These are phyloP conservation scores for Hyperopisus bebe DNA, from an alignment of 2,113 vertebrate genomes.

Conservation along the genomic window DNA sequence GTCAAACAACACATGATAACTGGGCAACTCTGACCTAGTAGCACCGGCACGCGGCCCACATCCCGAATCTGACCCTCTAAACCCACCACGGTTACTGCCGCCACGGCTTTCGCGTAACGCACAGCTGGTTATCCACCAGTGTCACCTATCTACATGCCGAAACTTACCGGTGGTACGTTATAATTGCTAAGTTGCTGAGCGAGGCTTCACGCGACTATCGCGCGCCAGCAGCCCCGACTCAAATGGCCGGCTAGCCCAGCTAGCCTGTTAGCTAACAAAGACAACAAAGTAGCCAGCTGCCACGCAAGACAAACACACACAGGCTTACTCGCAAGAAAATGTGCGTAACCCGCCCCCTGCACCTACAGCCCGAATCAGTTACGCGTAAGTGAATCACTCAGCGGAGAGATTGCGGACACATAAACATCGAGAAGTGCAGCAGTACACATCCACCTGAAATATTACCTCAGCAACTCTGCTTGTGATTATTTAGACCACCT, in stretches of 20 bases:
- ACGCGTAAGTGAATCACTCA: not conserved
- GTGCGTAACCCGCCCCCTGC: not conserved
- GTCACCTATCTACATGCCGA: not conserved
- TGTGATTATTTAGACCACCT: not conserved
- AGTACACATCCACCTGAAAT: not conserved
- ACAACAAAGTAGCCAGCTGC: not conserved
- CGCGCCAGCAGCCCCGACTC: not conserved
- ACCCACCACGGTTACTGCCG: not conserved
- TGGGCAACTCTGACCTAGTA: not conserved
- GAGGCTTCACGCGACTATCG: not conserved
- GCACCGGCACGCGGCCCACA: not conserved
- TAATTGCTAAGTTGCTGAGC: not conserved
- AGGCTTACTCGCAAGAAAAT: not conserved
- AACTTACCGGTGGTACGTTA: not conserved
- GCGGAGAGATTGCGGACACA: not conserved
- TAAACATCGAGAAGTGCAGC: not conserved
- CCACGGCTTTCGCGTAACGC: not conserved
- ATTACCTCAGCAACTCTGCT: slow-evolving; percentile 22
- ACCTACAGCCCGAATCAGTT: not conserved
- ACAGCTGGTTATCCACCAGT: not conserved
- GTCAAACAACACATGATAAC: not conserved
- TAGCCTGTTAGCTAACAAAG: slow-evolving; percentile 5
- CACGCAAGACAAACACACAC: not conserved
- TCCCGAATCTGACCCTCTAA: not conserved
- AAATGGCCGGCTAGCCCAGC: not conserved